A percentile compares a stretch with the other conserved stretches of the same genome.
Conservation (phyloP, 2,888 invertebrate genomes). For the Acleris holmiana region DNA sequence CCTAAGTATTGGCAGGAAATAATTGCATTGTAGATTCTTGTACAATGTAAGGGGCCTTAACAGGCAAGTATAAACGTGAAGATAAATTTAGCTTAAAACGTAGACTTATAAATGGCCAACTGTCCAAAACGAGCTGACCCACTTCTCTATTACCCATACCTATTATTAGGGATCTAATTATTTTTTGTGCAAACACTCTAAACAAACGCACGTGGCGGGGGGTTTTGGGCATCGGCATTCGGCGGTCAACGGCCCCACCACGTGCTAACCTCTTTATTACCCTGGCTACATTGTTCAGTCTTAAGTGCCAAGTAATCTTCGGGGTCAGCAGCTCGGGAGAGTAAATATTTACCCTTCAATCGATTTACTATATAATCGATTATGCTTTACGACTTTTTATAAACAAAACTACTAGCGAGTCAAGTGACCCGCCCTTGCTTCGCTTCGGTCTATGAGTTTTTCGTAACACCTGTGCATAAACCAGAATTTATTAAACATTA, state of each 20-base stretch:
- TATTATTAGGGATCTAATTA: conserved; percentile 29
- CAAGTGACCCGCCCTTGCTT: no score
- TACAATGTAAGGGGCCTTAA: no score
- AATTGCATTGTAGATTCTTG: no score
- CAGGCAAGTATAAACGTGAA: no score
- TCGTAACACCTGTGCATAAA: no score
- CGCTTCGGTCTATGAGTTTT: no score
- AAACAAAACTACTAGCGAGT: not conserved
- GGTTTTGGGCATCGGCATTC: conserved; percentile 58
- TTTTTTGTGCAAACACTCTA: conserved; percentile 57
- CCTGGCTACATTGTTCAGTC: conserved; percentile 39
- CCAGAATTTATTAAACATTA: no score
- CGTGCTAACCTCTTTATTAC: conserved; percentile 63
- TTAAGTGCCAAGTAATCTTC: conserved; percentile 27
- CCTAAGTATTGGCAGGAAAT: no score
- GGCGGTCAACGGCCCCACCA: conserved; percentile 64
- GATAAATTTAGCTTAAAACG: not conserved
- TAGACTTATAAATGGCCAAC: not conserved
- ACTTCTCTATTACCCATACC: conserved; percentile 16
- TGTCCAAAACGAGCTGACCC: conserved; percentile 7
- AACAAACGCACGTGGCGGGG: conserved; percentile 55
- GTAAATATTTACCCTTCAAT: conserved; percentile 28
- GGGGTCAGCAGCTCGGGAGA: conserved; percentile 22
- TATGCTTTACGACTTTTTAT: conserved; percentile 1
- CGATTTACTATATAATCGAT: conserved; percentile 19